Percentiles rank a stretch among this genome's conserved stretches.
phyloP scores from a whole-genome alignment of 2,113 vertebrate species.

The Heterocephalus glaber region DNA sequence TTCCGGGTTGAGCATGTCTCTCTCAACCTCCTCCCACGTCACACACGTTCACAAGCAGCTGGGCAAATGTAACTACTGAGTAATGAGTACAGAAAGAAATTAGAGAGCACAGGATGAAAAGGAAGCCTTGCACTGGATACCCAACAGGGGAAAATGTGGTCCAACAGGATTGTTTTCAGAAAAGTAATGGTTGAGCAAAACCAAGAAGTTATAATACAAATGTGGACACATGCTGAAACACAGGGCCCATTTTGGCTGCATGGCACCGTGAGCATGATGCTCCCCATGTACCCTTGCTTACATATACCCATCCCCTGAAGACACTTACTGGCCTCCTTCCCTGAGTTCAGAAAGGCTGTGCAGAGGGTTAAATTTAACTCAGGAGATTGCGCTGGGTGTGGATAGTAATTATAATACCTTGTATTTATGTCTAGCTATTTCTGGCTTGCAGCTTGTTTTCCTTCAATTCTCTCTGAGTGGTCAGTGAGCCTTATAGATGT shows the following conservation, averaged over 20 bases:
- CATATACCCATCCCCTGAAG: rapidly evolving
- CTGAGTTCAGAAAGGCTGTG: slow-evolving; percentile 13
- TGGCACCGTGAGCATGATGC: not conserved
- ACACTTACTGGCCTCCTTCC: not conserved
- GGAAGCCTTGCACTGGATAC: not conserved
- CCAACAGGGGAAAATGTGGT: slow-evolving; percentile 54
- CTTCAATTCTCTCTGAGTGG: slow-evolving; percentile 40
- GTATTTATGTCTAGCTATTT: slow-evolving; percentile 79
- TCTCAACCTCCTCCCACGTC: not conserved
- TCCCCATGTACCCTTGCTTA: not conserved
- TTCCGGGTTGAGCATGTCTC: not conserved
- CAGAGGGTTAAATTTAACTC: slow-evolving; percentile 55
- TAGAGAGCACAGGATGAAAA: slow-evolving; percentile 30
- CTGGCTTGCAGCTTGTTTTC: slow-evolving; percentile 63
- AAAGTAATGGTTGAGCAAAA: slow-evolving; percentile 70
- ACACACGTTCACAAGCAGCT: not conserved
- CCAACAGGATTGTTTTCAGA: slow-evolving; percentile 68
- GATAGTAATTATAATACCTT: slow-evolving; percentile 77
- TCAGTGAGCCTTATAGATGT: slow-evolving; percentile 55
- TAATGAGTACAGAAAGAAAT: slow-evolving; percentile 29
- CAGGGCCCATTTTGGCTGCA: not conserved
- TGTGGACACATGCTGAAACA: not conserved
- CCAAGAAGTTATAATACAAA: slow-evolving; percentile 67
- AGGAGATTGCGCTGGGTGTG: slow-evolving; percentile 62
- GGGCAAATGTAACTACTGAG: not conserved